These are phyloP conservation scores for Aurelia sp. DNA, from an alignment of 30 jellyfish, hydroid and myxozoan species.

Conservation along the genomic window DNA sequence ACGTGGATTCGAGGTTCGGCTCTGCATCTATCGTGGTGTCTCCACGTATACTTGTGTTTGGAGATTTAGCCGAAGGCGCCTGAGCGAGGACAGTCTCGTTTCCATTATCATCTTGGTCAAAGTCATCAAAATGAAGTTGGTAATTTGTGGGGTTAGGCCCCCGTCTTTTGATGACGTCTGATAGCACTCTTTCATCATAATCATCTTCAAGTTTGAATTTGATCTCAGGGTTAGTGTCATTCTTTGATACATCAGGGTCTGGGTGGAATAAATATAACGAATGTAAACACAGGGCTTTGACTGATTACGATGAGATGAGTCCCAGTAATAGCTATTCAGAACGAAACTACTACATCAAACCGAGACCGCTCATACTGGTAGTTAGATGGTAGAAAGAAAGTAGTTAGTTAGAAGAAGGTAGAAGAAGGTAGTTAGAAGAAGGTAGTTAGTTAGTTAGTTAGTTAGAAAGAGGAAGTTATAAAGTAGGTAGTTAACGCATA, in stretches of 20 bases:
- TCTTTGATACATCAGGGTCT: constrained; percentile 1
- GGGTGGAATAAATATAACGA: not conserved
- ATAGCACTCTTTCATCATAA: not conserved
- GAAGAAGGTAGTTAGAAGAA: too few species aligned
- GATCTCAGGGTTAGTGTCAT: constrained; percentile 34
- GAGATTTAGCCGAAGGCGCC: constrained; percentile 7
- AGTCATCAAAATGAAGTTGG: constrained; percentile 61
- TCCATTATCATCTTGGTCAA: constrained; percentile 19
- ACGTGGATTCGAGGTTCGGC: constrained; percentile 18
- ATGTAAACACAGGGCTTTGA: not conserved
- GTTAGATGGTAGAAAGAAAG: too few species aligned
- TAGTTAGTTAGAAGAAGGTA: too few species aligned
- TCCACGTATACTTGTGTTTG: not conserved
- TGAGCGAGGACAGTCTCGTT: constrained; percentile 37
- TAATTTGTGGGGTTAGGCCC: constrained; percentile 31
- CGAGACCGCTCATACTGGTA: too few species aligned
- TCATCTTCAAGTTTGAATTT: constrained; percentile 19
- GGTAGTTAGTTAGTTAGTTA: too few species aligned
- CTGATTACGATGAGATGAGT: too few species aligned
- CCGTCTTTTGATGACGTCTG: constrained; percentile 24
- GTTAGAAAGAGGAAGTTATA: too few species aligned
- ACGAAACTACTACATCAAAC: too few species aligned
- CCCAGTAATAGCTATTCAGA: too few species aligned
- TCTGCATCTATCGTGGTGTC: not conserved
- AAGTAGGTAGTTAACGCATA: too few species aligned